These are phyloP conservation scores for Lates calcarifer DNA, from an alignment of 2,113 vertebrate genomes.

Conservation along the genomic window DNA sequence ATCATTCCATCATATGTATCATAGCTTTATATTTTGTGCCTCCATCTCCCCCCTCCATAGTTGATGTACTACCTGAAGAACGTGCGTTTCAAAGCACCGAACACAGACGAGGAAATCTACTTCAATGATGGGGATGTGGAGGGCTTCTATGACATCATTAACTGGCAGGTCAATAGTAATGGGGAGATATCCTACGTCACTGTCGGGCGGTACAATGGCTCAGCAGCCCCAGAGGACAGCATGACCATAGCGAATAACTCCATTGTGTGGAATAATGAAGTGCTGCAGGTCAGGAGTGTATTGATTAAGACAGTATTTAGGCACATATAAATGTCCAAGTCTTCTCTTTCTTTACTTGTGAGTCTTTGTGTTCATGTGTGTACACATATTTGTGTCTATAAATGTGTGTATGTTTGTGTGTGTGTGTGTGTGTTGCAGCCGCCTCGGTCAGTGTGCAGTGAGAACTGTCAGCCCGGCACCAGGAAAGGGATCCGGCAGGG, in stretches of 20 bases:
- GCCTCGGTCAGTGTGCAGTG: conserved; percentile 86
- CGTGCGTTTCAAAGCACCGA: conserved; percentile 80
- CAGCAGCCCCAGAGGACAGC: conserved; percentile 49
- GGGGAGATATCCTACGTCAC: conserved; percentile 81
- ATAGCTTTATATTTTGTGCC: background rate
- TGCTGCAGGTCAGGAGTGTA: conserved; percentile 77
- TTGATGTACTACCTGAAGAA: conserved; percentile 89
- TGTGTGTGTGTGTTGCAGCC: conserved; percentile 70
- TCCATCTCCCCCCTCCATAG: conserved; percentile 65
- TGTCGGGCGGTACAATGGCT: conserved; percentile 83
- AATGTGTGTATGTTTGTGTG: conserved; percentile 1
- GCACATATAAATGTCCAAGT: background rate
- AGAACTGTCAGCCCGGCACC: conserved; percentile 86
- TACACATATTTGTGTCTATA: background rate
- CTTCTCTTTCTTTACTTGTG: background rate
- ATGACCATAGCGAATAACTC: conserved; percentile 79
- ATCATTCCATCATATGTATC: too few species aligned
- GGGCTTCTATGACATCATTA: conserved; percentile 87
- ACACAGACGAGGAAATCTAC: conserved; percentile 80
- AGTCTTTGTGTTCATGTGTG: background rate
- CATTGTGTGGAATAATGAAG: conserved; percentile 86
- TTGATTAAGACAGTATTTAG: conserved; percentile 1
- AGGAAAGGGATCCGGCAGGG: conserved; percentile 87
- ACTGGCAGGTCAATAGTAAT: conserved; percentile 84
- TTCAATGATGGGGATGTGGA: conserved; percentile 83